A percentile compares a stretch with the other conserved stretches of the same genome.
phyloP scores from a whole-genome alignment of 2,797 vertebrate genomes.

The Heteromormyrus szaboi region DNA sequence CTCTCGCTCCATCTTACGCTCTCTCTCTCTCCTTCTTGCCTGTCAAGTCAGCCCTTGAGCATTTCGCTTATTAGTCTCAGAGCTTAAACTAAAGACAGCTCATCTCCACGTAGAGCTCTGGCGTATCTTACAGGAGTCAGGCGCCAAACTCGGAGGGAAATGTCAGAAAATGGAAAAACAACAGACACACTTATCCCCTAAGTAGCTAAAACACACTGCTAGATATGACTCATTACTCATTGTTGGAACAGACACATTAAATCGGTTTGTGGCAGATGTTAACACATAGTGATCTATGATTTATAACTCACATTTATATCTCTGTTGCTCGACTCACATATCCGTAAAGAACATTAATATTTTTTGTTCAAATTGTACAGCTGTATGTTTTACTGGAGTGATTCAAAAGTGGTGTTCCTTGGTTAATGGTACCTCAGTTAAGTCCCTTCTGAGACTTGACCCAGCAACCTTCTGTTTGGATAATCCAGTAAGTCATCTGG shows the following conservation, averaged over 20 bases:
- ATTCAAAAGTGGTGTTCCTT: not conserved
- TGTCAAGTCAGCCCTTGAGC: not conserved
- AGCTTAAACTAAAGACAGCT: not conserved
- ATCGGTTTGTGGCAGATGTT: not conserved
- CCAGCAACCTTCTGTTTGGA: conserved; percentile 3
- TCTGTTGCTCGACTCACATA: not conserved
- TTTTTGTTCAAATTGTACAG: not conserved
- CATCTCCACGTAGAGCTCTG: not conserved
- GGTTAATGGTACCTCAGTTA: not conserved
- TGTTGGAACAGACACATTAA: not conserved
- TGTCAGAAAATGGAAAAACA: not conserved
- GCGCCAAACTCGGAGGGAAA: not conserved
- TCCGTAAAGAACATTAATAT: not conserved
- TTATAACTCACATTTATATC: not conserved
- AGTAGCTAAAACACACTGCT: not conserved
- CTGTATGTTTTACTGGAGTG: not conserved
- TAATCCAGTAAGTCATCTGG: not conserved
- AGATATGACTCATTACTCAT: not conserved
- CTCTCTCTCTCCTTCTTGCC: not conserved
- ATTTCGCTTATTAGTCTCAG: not conserved
- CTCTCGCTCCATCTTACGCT: not conserved
- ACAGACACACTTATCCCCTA: not conserved
- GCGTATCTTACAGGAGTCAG: not conserved
- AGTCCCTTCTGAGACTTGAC: not conserved
- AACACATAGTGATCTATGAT: not conserved